Conservation (phyloP, 2,797 vertebrate species). For the Macropus fuliginosus region DNA sequence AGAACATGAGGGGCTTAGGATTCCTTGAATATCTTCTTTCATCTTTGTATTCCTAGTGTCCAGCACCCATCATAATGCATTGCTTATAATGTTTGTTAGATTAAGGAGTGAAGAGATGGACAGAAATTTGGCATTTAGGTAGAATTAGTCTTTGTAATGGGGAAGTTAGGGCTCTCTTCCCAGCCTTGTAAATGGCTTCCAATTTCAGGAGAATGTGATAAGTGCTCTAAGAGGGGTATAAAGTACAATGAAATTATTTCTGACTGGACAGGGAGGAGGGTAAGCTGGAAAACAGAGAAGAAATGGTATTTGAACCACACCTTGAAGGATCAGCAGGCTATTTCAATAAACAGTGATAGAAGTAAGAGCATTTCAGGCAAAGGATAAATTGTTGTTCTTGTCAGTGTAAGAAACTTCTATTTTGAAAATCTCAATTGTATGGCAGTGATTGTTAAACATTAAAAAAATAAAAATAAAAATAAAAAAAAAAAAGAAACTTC, state of each 20-base stretch:
- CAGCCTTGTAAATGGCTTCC: neutral
- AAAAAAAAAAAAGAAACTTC: too few species aligned
- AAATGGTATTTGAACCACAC: neutral
- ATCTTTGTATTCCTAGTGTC: neutral
- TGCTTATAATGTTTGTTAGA: neutral
- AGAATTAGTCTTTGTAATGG: neutral
- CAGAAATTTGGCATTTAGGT: neutral
- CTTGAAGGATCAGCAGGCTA: neutral
- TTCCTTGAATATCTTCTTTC: neutral
- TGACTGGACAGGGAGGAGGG: neutral
- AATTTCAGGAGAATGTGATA: neutral
- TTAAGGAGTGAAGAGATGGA: neutral
- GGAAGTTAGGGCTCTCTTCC: neutral
- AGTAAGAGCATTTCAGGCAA: neutral
- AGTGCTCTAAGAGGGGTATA: neutral
- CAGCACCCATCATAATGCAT: neutral
- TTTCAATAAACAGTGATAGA: neutral
- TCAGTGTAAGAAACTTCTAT: neutral
- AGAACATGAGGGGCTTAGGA: neutral
- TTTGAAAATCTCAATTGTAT: too few species aligned
- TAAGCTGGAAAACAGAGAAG: neutral
- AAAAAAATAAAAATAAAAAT: too few species aligned
- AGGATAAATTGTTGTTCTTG: neutral
- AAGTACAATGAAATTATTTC: neutral
- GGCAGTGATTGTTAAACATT: too few species aligned